These are phyloP conservation scores for Tenualosa thibaudeaui DNA, from an alignment of 2,797 vertebrate genomes.

Conservation along the genomic window DNA sequence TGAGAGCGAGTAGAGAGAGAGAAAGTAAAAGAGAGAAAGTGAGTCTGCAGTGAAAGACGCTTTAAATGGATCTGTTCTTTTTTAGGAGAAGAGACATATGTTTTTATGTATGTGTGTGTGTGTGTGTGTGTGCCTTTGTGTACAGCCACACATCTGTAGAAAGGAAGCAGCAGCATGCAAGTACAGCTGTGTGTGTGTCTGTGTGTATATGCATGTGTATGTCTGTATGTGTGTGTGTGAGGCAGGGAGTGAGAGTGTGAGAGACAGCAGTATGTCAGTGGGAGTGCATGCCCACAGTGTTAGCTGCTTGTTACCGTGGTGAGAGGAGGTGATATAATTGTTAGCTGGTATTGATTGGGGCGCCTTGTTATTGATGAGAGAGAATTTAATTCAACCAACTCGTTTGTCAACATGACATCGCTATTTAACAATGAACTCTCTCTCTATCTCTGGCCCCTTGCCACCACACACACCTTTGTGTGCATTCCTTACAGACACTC, in stretches of 20 bases:
- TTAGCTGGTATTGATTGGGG: slow-evolving; percentile 77
- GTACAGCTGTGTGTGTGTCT: slow-evolving; percentile 26
- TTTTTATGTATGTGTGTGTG: slow-evolving; percentile 38
- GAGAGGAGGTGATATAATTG: slow-evolving; percentile 77
- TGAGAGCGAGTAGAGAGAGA: neutral
- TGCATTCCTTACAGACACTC: neutral
- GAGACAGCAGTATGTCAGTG: slow-evolving; percentile 42
- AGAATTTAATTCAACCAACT: slow-evolving; percentile 82
- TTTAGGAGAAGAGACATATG: slow-evolving; percentile 13
- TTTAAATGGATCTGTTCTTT: neutral
- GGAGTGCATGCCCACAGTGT: slow-evolving; percentile 46
- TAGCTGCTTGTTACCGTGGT: slow-evolving; percentile 51
- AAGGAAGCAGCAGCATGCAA: neutral
- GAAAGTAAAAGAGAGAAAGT: neutral
- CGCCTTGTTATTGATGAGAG: slow-evolving; percentile 78
- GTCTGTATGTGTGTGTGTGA: slow-evolving; percentile 9
- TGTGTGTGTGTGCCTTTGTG: slow-evolving; percentile 26
- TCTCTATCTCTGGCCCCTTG: slow-evolving; percentile 38
- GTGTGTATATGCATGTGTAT: neutral
- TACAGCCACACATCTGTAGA: neutral
- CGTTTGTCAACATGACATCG: slow-evolving; percentile 81
- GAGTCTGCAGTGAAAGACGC: slow-evolving; percentile 36
- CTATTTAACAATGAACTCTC: slow-evolving; percentile 78
- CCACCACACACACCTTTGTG: slow-evolving; percentile 10
- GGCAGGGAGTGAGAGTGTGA: neutral